These are phyloP conservation scores for Drosophila algonquin DNA, from an alignment of 2,888 invertebrate species.

Conservation along the genomic window DNA sequence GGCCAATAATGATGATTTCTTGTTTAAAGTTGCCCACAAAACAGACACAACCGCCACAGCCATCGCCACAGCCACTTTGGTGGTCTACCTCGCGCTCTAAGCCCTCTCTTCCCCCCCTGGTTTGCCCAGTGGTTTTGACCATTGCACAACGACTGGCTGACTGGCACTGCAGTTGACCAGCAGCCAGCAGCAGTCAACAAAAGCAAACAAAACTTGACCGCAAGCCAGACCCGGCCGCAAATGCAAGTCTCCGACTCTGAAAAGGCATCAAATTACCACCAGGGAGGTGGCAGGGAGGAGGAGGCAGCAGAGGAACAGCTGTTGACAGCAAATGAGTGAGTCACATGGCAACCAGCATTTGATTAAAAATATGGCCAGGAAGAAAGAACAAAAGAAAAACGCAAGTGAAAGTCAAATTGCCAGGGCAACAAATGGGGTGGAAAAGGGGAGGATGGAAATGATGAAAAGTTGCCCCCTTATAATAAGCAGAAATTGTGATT, in stretches of 20 bases:
- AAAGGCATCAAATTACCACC: conserved; percentile 42
- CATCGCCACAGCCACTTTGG: conserved; percentile 33
- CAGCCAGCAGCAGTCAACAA: conserved; percentile 19
- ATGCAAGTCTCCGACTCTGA: conserved; percentile 7
- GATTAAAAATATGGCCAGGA: conserved; percentile 29
- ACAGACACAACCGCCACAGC: conserved; percentile 19
- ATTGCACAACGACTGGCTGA: conserved; percentile 29
- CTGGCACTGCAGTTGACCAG: conserved; percentile 32
- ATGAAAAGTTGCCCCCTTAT: conserved; percentile 9
- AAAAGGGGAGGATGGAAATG: conserved; percentile 6
- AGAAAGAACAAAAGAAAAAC: background rate
- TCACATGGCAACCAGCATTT: conserved; percentile 35
- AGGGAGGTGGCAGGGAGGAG: conserved; percentile 1
- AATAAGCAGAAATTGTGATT: conserved; percentile 64
- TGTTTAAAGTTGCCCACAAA: conserved; percentile 16
- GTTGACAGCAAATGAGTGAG: conserved; percentile 40
- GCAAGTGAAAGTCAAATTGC: conserved; percentile 16
- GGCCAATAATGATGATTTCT: conserved; percentile 14
- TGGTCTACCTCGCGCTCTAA: conserved; percentile 10
- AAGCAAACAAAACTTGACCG: conserved; percentile 25
- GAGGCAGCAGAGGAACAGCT: conserved; percentile 22
- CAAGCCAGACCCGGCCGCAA: conserved; percentile 39
- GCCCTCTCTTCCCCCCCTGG: background rate
- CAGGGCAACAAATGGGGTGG: conserved; percentile 20
- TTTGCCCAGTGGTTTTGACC: conserved; percentile 9